These are phyloP conservation scores for Zeus faber DNA, from an alignment of 2,113 vertebrate genomes.

Conservation along the genomic window DNA sequence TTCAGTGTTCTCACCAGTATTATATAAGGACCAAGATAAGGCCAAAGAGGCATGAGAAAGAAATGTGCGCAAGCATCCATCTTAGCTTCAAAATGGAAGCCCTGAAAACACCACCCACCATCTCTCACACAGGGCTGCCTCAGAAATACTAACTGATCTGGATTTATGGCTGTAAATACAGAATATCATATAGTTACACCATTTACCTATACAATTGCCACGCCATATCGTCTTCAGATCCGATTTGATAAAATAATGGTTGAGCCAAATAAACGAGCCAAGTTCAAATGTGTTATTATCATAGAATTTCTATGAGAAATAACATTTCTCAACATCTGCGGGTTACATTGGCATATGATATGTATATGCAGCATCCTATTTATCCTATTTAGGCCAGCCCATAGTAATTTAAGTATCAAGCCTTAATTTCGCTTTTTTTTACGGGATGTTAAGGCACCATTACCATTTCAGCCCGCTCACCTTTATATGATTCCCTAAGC, in stretches of 20 bases:
- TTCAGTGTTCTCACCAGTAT: constrained; percentile 23
- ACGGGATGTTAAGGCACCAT: too few relatives aligned
- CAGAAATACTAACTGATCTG: constrained; percentile 2
- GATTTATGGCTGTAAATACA: background rate
- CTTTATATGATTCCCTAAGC: too few relatives aligned
- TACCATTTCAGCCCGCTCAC: too few relatives aligned
- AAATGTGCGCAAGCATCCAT: constrained; percentile 76
- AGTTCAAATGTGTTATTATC: too few relatives aligned
- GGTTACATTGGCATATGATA: too few relatives aligned
- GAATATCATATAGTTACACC: background rate
- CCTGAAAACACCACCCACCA: constrained; percentile 40
- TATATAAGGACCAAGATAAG: constrained; percentile 56
- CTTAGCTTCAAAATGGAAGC: constrained; percentile 81
- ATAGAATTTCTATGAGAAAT: too few relatives aligned
- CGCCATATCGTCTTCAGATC: background rate
- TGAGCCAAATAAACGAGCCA: too few relatives aligned
- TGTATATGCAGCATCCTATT: too few relatives aligned
- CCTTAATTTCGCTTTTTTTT: too few relatives aligned
- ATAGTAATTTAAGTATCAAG: too few relatives aligned
- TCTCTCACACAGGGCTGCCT: background rate
- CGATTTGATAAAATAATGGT: background rate
- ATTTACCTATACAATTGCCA: background rate
- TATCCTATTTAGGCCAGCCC: too few relatives aligned
- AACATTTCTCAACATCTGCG: too few relatives aligned
- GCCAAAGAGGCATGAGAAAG: constrained; percentile 41